Evolutionary conservation across 2,797 vertebrate genomes (phyloP), one percentile per base, ranked within the genome.

Genomic region (Propithecus perrieri): DNA sequence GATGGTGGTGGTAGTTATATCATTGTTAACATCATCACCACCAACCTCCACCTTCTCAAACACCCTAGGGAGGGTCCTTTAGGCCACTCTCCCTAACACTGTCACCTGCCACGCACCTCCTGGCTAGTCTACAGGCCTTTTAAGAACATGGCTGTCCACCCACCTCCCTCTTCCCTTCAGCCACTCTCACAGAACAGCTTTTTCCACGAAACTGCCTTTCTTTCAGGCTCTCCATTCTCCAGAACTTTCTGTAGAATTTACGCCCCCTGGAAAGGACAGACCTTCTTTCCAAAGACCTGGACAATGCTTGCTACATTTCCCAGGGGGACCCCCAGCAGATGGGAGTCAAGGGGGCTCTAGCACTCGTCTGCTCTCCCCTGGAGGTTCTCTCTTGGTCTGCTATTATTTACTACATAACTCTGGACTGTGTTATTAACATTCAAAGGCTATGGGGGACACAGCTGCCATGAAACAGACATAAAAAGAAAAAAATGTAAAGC

Each of bases 381-480:
- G 72, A 90, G 48, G 26, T 41, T 69, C 38, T 8, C 63, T 48
- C 72, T 12, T 7, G 61, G 65, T 97, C 97, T 96, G 92, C 89
- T 88, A 22, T 80, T 89, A 96, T 84, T 97, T 93, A 93, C 63
- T 38, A 67, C 86, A 46, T 48, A 43, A 65, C 91, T 97, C 96
- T 81, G 43, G 50, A 61, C 69, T 89, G 55, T 2, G 9, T 83
- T 95, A 53, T 59, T 67, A 89, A 65, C 96, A 93, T 46, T 85
- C 48, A 11, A 5, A 91, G 61, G 69, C 96, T 75, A 67, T 48
- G 43, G 94, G 85, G 91, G 89, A 93, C 65, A 79, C 96, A 93
- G 91, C 75, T 96, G 96, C 88, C 75, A 46, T 14, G 35, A 87
- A 94, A 89, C 63, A 93, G 91, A 89, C 91, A 76, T 65, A 38